phyloP scores from a whole-genome alignment of 2,888 invertebrate species.

The Hypena proboscidalis region DNA sequence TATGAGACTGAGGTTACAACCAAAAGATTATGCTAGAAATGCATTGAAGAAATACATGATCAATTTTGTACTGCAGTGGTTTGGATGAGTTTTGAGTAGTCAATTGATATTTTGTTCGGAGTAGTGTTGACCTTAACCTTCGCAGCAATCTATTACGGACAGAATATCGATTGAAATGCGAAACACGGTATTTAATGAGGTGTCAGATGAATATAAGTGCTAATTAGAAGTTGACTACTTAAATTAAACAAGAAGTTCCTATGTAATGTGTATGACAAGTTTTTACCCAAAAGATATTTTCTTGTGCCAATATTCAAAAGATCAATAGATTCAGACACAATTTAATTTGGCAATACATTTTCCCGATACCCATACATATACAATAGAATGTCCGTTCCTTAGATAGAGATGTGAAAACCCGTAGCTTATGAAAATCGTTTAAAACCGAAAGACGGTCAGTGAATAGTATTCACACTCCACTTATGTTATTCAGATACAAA shows the following conservation, averaged over 20 bases:
- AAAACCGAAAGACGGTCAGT: slow-evolving; percentile 17
- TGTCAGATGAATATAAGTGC: no score
- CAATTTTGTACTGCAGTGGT: slow-evolving; percentile 46
- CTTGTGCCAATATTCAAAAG: no score
- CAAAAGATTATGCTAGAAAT: slow-evolving; percentile 45
- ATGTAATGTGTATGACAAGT: no score
- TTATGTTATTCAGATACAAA: slow-evolving; percentile 37
- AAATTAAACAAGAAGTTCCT: no score
- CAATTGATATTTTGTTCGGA: slow-evolving; percentile 28
- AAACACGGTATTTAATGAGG: slow-evolving; percentile 4
- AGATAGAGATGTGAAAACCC: slow-evolving; percentile 12
- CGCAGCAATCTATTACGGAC: slow-evolving; percentile 4
- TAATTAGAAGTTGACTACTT: no score
- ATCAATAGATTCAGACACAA: slow-evolving; percentile 3
- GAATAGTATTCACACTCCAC: slow-evolving; percentile 18
- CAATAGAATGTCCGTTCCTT: slow-evolving; percentile 2
- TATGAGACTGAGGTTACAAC: slow-evolving; percentile 36
- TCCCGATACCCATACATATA: slow-evolving; percentile 1
- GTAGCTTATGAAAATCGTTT: slow-evolving; percentile 9
- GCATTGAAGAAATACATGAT: slow-evolving; percentile 33
- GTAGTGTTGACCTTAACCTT: slow-evolving; percentile 28
- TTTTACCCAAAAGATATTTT: no score
- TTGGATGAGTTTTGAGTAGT: slow-evolving; percentile 26
- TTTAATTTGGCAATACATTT: slow-evolving; percentile 1
- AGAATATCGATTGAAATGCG: slow-evolving; percentile 4